Evolutionary conservation across 1,140 invertebrate species (phyloP).

Genomic region (Ostrea denselamellosa): DNA sequence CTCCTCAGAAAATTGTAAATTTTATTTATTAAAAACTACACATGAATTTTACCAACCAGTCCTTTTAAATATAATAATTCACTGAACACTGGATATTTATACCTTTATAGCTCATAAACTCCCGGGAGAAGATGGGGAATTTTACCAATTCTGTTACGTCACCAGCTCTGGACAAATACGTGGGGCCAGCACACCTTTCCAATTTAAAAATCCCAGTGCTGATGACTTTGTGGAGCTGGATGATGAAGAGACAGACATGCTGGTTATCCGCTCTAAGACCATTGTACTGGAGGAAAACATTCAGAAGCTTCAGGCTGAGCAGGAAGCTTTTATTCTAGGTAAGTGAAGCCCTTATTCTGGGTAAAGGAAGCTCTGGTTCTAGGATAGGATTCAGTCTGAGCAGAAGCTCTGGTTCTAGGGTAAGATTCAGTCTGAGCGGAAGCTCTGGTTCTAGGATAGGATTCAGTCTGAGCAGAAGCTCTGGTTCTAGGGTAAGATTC

Average conservation of each 20-base stretch:
- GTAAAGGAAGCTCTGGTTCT: too few relatives aligned
- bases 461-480: too few relatives aligned
- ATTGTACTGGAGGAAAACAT: constrained; percentile 72
- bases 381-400: too few relatives aligned
- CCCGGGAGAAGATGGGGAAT: constrained; percentile 78
- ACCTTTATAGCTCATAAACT: constrained; percentile 69
- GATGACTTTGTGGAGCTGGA: constrained; percentile 77
- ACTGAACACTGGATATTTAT: too few relatives aligned
- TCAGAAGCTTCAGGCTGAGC: constrained; percentile 59
- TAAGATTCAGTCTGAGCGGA: too few relatives aligned
- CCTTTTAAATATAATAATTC: too few relatives aligned
- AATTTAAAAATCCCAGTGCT: constrained; percentile 72
- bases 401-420: too few relatives aligned
- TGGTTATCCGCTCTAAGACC: constrained; percentile 72
- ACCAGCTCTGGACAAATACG: constrained; percentile 71
- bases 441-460: too few relatives aligned
- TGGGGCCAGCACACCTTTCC: constrained; percentile 79
- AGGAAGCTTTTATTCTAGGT: constrained; percentile 63
- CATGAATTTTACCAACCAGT: too few relatives aligned
- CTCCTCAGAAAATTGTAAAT: too few relatives aligned
- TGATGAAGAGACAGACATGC: constrained; percentile 75
- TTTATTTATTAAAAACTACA: too few relatives aligned
- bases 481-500: too few relatives aligned
- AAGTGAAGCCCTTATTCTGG: neutral
- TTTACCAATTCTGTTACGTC: constrained; percentile 79